Percentiles rank a stretch among this genome's conserved stretches.
Evolutionary conservation across 2,113 vertebrate species (phyloP).

Genomic region (Clarias batrachus): DNA sequence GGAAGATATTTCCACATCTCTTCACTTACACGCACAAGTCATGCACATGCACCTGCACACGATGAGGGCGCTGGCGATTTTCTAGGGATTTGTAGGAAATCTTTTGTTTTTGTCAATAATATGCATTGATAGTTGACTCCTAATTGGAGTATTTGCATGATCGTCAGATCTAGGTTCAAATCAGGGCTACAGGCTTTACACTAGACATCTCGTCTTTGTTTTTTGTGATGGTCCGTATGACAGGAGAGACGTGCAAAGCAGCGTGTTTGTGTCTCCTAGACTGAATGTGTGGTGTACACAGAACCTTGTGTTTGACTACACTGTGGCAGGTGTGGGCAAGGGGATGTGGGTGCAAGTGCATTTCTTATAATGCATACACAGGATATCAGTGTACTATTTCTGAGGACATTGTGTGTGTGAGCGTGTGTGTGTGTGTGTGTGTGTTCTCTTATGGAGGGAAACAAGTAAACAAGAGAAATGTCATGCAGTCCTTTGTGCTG

Average conservation of each 20-base stretch:
- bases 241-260: slow-evolving; percentile 7
- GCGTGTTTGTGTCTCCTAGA: slow-evolving; percentile 28
- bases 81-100: neutral
- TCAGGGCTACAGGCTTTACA: neutral
- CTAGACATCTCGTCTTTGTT: neutral
- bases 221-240: neutral
- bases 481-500: neutral
- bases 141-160: neutral
- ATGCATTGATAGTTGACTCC: neutral
- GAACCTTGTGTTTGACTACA: slow-evolving; percentile 15
- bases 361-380: neutral
- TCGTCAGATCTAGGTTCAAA: neutral
- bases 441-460: neutral
- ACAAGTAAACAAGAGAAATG: neutral
- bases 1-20: neutral
- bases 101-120: neutral
- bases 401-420: neutral
- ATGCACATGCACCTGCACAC: too few species aligned
- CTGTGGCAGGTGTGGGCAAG: slow-evolving; percentile 18
- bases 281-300: slow-evolving; percentile 15
- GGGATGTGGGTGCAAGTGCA: slow-evolving; percentile 19
- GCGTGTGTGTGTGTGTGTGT: neutral
- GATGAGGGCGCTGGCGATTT: neutral
- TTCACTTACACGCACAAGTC: neutral
- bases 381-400: slow-evolving; percentile 11